Evolutionary conservation across 2,888 invertebrate genomes (phyloP).

Genomic region (Slavum lentiscoides): DNA sequence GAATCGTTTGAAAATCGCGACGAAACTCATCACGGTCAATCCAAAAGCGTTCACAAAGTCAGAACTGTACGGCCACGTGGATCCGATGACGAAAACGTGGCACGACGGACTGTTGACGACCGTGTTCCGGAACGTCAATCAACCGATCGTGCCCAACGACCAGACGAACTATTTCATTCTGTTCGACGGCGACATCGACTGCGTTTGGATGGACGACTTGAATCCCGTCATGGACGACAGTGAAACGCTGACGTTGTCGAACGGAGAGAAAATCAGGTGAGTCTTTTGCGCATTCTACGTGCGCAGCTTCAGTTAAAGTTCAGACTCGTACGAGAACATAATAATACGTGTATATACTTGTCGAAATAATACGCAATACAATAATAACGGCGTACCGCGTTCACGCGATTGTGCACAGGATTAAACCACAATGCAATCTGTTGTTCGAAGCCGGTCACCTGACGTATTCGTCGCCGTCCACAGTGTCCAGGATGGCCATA

Average conservation of each 20-base stretch:
- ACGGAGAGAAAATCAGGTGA: conserved; percentile 80
- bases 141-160: conserved; percentile 66
- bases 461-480: conserved; percentile 88
- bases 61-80: conserved; percentile 85
- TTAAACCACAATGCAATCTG: conserved; percentile 79
- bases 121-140: conserved; percentile 89
- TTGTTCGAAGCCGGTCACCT: conserved; percentile 88
- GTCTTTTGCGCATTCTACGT: too few relatives aligned
- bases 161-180: conserved; percentile 80
- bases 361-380: too few relatives aligned
- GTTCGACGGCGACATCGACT: conserved; percentile 93
- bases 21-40: conserved; percentile 80
- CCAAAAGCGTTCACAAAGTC: conserved; percentile 69
- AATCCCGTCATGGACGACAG: conserved; percentile 97
- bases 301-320: too few relatives aligned
- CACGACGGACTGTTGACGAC: conserved; percentile 87
- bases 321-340: too few relatives aligned
- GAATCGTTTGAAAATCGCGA: conserved; percentile 72
- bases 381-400: too few relatives aligned
- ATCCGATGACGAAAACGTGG: conserved; percentile 89
- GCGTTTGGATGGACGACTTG: conserved; percentile 95
- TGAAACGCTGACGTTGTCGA: conserved; percentile 83
- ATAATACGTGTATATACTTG: too few relatives aligned
- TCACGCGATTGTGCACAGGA: conserved; percentile 55
- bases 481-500: conserved; percentile 90